Evolutionary conservation across 2,888 invertebrate genomes (phyloP).

Genomic region (Aromia moschata): DNA sequence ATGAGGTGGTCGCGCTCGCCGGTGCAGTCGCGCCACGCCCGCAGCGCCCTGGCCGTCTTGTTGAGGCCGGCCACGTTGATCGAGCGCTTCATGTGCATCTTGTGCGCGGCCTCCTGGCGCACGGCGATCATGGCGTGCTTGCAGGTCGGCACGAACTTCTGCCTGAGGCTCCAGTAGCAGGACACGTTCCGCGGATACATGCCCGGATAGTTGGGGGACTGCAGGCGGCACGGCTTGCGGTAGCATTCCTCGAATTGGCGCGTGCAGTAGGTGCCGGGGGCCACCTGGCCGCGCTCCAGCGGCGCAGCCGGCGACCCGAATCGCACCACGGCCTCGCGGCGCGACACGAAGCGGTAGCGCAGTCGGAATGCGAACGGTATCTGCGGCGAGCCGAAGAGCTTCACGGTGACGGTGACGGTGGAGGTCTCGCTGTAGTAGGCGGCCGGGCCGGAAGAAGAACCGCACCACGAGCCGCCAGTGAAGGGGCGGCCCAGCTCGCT

Average conservation of each 20-base stretch:
- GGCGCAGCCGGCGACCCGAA: slow-evolving; percentile 81
- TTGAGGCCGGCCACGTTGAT: slow-evolving; percentile 75
- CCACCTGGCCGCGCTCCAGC: slow-evolving; percentile 84
- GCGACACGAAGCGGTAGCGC: slow-evolving; percentile 83
- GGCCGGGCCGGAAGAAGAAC: slow-evolving; percentile 80
- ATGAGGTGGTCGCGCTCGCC: slow-evolving; percentile 84
- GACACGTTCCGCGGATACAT: slow-evolving; percentile 90
- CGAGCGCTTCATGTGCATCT: slow-evolving; percentile 75
- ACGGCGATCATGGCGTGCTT: slow-evolving; percentile 92
- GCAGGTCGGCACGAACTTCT: slow-evolving; percentile 86
- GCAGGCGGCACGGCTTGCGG: slow-evolving; percentile 85
- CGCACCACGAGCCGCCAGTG: slow-evolving; percentile 92
- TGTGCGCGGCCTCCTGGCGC: slow-evolving; percentile 77
- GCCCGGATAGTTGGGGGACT: slow-evolving; percentile 91
- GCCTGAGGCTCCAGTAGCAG: slow-evolving; percentile 88
- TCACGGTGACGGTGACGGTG: slow-evolving; percentile 86
- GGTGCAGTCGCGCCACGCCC: slow-evolving; percentile 86
- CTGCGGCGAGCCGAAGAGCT: slow-evolving; percentile 77
- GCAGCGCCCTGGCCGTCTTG: slow-evolving; percentile 74
- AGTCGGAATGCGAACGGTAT: slow-evolving; percentile 83
- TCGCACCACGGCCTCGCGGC: slow-evolving; percentile 81
- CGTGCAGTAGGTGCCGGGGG: slow-evolving; percentile 72
- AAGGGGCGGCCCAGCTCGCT: slow-evolving; percentile 87
- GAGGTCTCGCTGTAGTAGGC: slow-evolving; percentile 91
- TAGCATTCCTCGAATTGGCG: slow-evolving; percentile 86